Base-by-base conservation (phyloP, 2,113 vertebrate species). In the Phaethornis superciliosus region DNA sequence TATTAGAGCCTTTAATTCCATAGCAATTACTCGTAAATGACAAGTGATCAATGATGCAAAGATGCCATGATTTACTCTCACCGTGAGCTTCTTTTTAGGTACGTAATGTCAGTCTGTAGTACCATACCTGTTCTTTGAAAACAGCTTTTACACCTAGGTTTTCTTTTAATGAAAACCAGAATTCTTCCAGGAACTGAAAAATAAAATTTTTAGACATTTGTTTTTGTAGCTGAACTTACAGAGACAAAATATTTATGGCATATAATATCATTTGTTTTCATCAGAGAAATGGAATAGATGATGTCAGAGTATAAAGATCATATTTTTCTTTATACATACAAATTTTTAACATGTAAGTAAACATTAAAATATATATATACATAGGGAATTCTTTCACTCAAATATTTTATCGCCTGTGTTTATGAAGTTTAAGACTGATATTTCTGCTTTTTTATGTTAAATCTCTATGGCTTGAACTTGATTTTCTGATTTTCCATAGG, bases 101-200 rank as follows among this genome's bases (percentile, higher is more conserved):
- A 60, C 58, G 8, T 85, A 22, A 32, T 63, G n/a, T 51, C 72
- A 77, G 15, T 56, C 55, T 84, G 15, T 80, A 54, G n/a, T 80
- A 33, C 37, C 42, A 49, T 63, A 60, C 7, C 55, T 23, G 81
- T 24, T n/a, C 85, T 91, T 92, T 85, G 51, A 93, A 94, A 67
- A 32, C 51, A 94, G 40, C 44, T 88, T 96, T 97, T 75, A 13
- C 91, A 89, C 85, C 58, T 75, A 46, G 40, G 88, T 22, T 65
- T 88, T 58, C 70, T 90, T 95, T 6, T 97, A 97, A 97, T 96
- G 85, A 95, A 96, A 96, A 92, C 80, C 96, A 97, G 95, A 95
- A 83, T 89, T 88, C 59, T 46, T 85, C 77, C 65, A 84, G 89
- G 77, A 94, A 91, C 70, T 68, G 59, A 94, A 94, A 51, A 81